Percentiles rank a stretch among this genome's conserved stretches.
Conservation (phyloP, 2,797 vertebrate species). For the Leptoclinus maculatus region DNA sequence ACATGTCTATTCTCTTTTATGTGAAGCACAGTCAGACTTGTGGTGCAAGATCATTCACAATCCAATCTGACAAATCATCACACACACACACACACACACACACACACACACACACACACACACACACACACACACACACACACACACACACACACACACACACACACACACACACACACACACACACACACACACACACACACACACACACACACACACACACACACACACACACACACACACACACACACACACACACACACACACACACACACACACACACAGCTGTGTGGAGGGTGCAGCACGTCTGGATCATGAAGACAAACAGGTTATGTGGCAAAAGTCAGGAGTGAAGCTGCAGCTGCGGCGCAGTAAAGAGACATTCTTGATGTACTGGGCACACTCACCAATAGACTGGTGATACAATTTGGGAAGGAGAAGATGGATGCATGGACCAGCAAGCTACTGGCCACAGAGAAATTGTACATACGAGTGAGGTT, state of each 20-base stretch:
- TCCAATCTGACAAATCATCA: conserved; percentile 6
- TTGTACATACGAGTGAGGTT: not conserved
- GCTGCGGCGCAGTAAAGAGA: not conserved
- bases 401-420: not conserved
- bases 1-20: not conserved
- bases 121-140: no score
- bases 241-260: no score
- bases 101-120: no score
- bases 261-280: no score
- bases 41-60: not conserved
- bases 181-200: no score
- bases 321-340: conserved; percentile 50
- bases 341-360: not conserved
- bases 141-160: not conserved
- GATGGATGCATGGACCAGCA: not conserved
- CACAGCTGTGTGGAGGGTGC: not conserved
- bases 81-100: no score
- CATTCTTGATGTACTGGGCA: not conserved
- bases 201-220: not conserved
- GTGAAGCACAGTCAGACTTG: not conserved
- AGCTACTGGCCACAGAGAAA: not conserved
- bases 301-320: conserved; percentile 8
- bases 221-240: no score
- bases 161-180: no score
- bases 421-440: not conserved